Evolutionary conservation across 2,797 vertebrate species (phyloP), one percentile per base, ranked within the genome.

Genomic region (Sebastes minor): DNA sequence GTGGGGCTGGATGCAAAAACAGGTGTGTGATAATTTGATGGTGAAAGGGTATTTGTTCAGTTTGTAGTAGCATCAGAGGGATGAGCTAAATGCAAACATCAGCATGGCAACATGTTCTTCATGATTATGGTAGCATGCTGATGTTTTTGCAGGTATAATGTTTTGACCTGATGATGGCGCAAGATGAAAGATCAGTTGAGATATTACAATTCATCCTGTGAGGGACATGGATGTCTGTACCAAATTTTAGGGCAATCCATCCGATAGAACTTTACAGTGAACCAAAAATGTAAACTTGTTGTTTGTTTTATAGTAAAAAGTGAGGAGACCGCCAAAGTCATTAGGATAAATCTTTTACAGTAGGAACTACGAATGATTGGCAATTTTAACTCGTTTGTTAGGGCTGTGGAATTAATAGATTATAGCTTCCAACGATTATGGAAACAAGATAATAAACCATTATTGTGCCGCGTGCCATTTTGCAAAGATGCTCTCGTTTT

Each of bases 21-120:
- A 59, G 28, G 8, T 67, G 68, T 33, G 30, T 62, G 55, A 72
- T 59, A 81, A 64, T 74, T 38, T 69, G 60, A 71, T 18, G 42
- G 75, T 81, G 28, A 81, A 61, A 42, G 18, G 16, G 14, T 20
- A 32, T 72, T 67, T 68, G 56, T 66, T 78, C 8, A 49, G 49
- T 71, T 62, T 61, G 18, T 28, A 12, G 71, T 25, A 23, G 62
- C 53, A 62, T 42, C 71, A 25, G 3, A 10, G 25, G 64, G 30
- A 71, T 23, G 64, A 30, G 20, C 9, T n/a, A 1, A 23, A 23
- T 20, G 46, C 46, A 49, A 49, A 49, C 46, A 49, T 49, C 46
- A 49, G 46, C 46, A 49, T 49, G 46, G 63, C 28, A 3, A 33
- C n/a, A 56, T 23, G 14, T 56, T 56, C 1, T 55, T 18, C 55